Evolutionary conservation across 1,140 invertebrate species (phyloP).

Genomic region (Stratiolaelaps scimitus): DNA sequence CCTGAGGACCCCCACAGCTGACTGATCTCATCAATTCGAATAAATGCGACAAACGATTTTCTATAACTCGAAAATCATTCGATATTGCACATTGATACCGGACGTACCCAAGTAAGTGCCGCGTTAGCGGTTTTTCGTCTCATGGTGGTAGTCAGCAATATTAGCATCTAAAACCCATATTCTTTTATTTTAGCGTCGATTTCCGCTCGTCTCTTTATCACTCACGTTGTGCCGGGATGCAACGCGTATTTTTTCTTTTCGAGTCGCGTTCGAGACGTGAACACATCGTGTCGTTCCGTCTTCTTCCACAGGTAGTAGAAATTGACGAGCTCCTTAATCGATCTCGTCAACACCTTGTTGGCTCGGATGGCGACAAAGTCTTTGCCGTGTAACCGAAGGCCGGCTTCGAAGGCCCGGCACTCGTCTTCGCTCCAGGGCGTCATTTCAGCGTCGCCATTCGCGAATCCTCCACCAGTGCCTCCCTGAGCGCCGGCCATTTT

Average conservation of each 20-base stretch:
- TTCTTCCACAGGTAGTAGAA: conserved; percentile 99
- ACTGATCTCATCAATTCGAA: no score
- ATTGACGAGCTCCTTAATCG: conserved; percentile 90
- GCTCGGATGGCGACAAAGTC: conserved; percentile 89
- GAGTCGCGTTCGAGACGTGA: conserved; percentile 60
- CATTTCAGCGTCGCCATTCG: conserved; percentile 41
- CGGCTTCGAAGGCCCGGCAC: conserved; percentile 89
- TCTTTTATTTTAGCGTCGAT: no score
- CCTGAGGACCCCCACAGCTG: no score
- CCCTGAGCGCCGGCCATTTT: conserved; percentile 60
- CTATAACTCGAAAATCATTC: conserved; percentile 4
- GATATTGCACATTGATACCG: background rate
- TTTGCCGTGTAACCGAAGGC: conserved; percentile 79
- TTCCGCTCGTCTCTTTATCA: no score
- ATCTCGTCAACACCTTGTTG: conserved; percentile 75
- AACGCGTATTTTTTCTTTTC: conserved; percentile 76
- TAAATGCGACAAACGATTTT: conserved; percentile 23
- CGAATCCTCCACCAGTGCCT: conserved; percentile 40
- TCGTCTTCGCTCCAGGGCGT: conserved; percentile 95
- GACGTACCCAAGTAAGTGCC: background rate
- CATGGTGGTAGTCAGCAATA: no score
- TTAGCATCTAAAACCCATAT: no score
- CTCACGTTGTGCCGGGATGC: conserved; percentile 59
- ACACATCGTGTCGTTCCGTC: conserved; percentile 87
- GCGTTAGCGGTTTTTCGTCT: no score